Base-by-base conservation (phyloP, 2,888 invertebrate genomes). In the Cryptocephalus primarius region DNA sequence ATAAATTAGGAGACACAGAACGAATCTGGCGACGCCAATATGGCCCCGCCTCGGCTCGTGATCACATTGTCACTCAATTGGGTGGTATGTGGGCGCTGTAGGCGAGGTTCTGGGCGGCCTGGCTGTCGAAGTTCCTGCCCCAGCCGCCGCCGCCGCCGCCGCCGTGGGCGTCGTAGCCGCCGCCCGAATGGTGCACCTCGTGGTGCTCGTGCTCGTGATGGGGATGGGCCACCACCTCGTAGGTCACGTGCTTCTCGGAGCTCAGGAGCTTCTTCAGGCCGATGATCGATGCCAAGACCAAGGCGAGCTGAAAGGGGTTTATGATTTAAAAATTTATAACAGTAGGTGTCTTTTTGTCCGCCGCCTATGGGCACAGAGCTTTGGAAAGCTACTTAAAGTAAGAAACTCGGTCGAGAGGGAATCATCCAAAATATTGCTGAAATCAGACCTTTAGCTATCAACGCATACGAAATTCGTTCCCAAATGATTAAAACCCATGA, bases 261-360 rank as follows among this genome's bases (percentile, higher is more conserved):
- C 81, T 81, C 69, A 89, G 80, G 39, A 90, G 72, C 61, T 89
- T 89, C 74, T 88, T 89, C 61, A 89, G 65, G 33, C 88, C 88
- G 54, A 89, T 85, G 56, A 89, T 82, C 40, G 82, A 82, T 10
- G 89, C 85, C 46, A 89, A 70, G 4, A 89, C 76, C 9, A 90
- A 74, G 2, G 89, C 89, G 44, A 89, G 82, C 76, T 71, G 54
- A 40, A 41, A 33, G 31, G 50, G 48, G 6, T 22, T 22, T 4
- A 22, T 22, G n/a, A 44, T 33, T 12, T n/a, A n/a, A n/a, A 45
- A 32, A 8, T 8, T 42, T 42, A 43, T 33, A 22, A 8, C 14
- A 41, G 32, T 13, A n/a, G n/a, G n/a, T n/a, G n/a, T n/a, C n/a
- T n/a, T n/a, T n/a, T n/a, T n/a, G n/a, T n/a, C n/a, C n/a, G n/a